These are phyloP conservation scores for Alsophila aescularia DNA, from an alignment of 2,888 invertebrate genomes.

Conservation along the genomic window DNA sequence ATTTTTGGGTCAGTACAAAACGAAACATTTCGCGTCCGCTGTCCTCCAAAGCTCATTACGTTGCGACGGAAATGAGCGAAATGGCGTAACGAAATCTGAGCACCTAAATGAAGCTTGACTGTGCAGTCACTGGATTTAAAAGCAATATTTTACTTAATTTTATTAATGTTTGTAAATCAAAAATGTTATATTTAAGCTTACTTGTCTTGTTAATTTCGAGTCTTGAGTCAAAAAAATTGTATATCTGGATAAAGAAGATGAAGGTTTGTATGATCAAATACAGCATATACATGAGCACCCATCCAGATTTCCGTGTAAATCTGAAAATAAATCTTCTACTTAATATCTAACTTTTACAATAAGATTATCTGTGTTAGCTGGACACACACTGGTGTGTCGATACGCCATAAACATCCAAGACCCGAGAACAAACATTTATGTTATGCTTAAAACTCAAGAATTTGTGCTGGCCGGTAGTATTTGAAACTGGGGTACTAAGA, in stretches of 20 bases:
- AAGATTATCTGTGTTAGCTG: too few relatives aligned
- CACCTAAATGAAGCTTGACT: constrained; percentile 1
- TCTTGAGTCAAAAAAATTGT: not conserved
- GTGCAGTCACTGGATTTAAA: not conserved
- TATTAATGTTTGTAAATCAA: too few relatives aligned
- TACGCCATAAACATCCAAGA: too few relatives aligned
- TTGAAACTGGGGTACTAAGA: too few relatives aligned
- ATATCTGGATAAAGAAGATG: not conserved
- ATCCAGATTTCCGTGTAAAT: constrained; percentile 5
- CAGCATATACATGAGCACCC: not conserved
- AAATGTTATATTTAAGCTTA: too few relatives aligned
- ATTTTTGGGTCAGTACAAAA: constrained; percentile 9
- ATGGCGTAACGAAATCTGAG: constrained; percentile 4
- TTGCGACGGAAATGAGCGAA: constrained; percentile 22
- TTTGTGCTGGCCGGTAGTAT: too few relatives aligned
- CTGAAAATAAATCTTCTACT: constrained; percentile 3
- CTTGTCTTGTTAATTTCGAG: not conserved
- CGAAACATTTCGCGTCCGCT: constrained; percentile 20
- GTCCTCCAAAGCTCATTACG: constrained; percentile 29
- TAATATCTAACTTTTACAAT: too few relatives aligned
- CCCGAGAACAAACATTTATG: too few relatives aligned
- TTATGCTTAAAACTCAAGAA: too few relatives aligned
- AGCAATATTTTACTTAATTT: not conserved
- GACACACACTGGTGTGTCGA: too few relatives aligned
- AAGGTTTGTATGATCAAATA: not conserved